Conservation (phyloP, 1,140 invertebrate species). For the Brachionus sp. region DNA sequence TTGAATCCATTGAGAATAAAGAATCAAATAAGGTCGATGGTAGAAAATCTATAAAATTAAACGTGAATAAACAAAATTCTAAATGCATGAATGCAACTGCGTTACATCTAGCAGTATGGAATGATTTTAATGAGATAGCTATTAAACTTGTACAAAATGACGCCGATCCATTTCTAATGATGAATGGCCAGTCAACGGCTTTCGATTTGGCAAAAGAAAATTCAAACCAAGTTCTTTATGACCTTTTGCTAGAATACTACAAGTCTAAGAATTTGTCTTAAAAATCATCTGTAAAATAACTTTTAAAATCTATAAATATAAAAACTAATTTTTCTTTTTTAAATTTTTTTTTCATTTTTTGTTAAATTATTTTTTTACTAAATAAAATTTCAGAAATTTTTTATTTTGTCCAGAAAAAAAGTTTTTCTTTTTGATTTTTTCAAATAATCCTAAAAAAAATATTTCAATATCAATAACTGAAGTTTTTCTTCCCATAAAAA, state of each 20-base stretch:
- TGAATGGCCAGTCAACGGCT: constrained; percentile 52
- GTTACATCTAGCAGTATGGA: constrained; percentile 57
- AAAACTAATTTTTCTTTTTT: background rate
- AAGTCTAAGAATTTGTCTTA: background rate
- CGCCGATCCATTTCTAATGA: constrained; percentile 52
- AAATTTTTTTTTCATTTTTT: constrained; percentile 9
- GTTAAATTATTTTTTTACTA: background rate
- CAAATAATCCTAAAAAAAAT: too few species aligned
- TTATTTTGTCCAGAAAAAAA: background rate
- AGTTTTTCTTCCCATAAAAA: too few species aligned
- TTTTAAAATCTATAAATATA: background rate
- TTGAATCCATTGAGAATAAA: constrained; percentile 46
- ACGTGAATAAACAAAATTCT: constrained; percentile 53
- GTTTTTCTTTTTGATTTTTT: too few species aligned
- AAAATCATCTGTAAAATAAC: background rate
- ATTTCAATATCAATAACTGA: too few species aligned
- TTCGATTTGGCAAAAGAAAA: constrained; percentile 53
- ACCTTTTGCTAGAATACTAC: constrained; percentile 7
- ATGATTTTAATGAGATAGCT: constrained; percentile 51
- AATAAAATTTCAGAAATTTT: background rate
- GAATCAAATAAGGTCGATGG: background rate
- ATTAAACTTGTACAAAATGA: constrained; percentile 51
- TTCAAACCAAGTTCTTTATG: constrained; percentile 30
- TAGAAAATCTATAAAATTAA: constrained; percentile 47
- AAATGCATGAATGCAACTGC: constrained; percentile 57